Evolutionary conservation across 2,888 invertebrate species (phyloP), one percentile per base, ranked within the genome.

Genomic region (Druceiella hillmani): DNA sequence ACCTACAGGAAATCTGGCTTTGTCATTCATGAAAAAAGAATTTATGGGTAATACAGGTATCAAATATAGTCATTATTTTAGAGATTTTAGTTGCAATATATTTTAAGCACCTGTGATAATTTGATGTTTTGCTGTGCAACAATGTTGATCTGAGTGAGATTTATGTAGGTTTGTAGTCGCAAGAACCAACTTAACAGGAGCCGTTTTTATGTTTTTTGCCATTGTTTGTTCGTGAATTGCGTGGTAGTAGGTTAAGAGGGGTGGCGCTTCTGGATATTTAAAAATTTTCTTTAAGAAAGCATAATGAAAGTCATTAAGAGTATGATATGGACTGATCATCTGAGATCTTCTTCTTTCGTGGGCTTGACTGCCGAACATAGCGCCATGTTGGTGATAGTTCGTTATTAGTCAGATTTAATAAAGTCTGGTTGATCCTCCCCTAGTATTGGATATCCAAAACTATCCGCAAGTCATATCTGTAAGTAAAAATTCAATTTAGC

Each of bases 161-260:
- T n/a, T n/a, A n/a, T n/a, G n/a, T n/a, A n/a, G n/a, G n/a, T n/a
- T n/a, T n/a, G n/a, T n/a, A n/a, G n/a, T n/a, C 13, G 38, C 33
- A 28, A 27, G 22, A 33, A 33, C 16, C 16, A 38, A 25, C 10
- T 15, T n/a, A 17, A 38, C 38, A 5, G 38, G 38, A 27, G 28
- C 38, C 16, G 38, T 38, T 27, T 26, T 26, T 26, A 33, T 38
- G 17, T 32, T 16, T 33, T 33, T 26, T 38, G 33, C 10, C 13
- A 15, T 16, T 14, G 15, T 14, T 14, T 14, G 29, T n/a, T n/a
- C n/a, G n/a, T n/a, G n/a, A n/a, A n/a, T n/a, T n/a, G n/a, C n/a
- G n/a, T n/a, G n/a, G n/a, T 29, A 29, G 29, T 16, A 29, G 16
- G 16, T 16, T 14, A 29, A 29, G 29, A 29, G 13, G 16, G 29